Conservation (phyloP, 2,113 vertebrate species). For the Acinonyx jubatus region DNA sequence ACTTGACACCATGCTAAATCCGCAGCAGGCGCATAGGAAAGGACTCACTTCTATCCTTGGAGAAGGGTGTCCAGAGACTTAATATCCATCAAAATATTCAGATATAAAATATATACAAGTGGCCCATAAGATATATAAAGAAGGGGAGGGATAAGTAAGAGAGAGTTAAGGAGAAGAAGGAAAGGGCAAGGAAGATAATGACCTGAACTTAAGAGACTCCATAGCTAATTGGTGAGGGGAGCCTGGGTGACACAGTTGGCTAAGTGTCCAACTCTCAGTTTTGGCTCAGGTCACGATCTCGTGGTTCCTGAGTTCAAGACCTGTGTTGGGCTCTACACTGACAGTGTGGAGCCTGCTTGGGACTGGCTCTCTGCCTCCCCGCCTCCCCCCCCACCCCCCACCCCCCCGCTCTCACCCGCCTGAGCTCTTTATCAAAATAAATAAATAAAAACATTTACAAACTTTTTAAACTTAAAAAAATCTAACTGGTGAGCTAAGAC, state of each 20-base stretch:
- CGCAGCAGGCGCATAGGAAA: neutral
- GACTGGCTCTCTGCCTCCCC: no score
- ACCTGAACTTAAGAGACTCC: neutral
- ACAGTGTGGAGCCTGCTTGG: no score
- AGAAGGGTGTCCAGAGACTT: neutral
- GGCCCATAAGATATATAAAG: neutral
- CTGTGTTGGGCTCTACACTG: no score
- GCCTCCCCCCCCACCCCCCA: no score
- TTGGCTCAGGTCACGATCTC: no score
- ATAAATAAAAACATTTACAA: no score
- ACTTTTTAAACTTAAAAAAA: no score
- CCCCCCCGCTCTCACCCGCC: no score
- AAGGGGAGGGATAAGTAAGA: accelerated
- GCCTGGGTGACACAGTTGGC: no score
- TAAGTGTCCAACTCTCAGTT: no score
- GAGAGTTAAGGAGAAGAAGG: neutral
- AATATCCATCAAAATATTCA: neutral
- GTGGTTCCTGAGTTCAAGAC: no score
- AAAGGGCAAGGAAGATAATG: neutral
- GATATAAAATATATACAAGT: neutral
- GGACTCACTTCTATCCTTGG: neutral
- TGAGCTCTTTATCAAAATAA: no score
- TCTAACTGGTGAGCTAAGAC: neutral
- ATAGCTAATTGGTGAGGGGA: neutral
- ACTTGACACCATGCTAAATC: neutral